phyloP scores from a whole-genome alignment of 2,113 vertebrate species.

The Apteryx owenii region DNA sequence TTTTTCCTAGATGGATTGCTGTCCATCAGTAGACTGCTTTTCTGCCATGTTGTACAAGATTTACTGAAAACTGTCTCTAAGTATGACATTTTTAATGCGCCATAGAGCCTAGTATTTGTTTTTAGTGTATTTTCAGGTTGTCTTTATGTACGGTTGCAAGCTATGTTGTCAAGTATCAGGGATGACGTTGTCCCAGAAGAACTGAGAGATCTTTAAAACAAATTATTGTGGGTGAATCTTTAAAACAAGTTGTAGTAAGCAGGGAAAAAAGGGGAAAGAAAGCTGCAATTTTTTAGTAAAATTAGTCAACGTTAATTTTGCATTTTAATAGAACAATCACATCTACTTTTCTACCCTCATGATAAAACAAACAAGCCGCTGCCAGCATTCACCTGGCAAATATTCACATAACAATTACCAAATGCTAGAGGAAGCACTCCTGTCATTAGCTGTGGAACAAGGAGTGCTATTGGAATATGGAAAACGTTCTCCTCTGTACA shows the following conservation, averaged over 20 bases:
- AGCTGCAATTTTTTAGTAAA: neutral
- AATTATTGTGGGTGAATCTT: neutral
- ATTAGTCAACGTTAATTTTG: neutral
- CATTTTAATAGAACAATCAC: neutral
- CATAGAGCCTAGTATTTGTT: neutral
- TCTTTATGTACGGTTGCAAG: neutral
- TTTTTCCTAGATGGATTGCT: constrained; percentile 44
- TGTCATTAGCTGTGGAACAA: neutral
- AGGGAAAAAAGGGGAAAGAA: neutral
- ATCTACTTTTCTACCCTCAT: neutral
- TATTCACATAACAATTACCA: neutral
- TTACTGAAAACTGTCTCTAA: neutral
- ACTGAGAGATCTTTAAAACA: neutral
- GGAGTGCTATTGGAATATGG: neutral
- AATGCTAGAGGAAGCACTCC: neutral
- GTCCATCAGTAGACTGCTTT: neutral
- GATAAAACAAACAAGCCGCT: neutral
- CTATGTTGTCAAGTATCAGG: neutral
- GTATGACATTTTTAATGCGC: neutral
- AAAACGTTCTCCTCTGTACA: neutral
- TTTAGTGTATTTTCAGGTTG: neutral
- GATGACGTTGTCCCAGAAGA: neutral
- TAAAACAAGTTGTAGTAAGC: neutral
- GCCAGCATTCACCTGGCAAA: neutral
- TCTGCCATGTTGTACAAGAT: neutral